A percentile compares a stretch with the other conserved stretches of the same genome.
phyloP scores from a whole-genome alignment of 2,113 vertebrate species.

The Equus przewalskii region DNA sequence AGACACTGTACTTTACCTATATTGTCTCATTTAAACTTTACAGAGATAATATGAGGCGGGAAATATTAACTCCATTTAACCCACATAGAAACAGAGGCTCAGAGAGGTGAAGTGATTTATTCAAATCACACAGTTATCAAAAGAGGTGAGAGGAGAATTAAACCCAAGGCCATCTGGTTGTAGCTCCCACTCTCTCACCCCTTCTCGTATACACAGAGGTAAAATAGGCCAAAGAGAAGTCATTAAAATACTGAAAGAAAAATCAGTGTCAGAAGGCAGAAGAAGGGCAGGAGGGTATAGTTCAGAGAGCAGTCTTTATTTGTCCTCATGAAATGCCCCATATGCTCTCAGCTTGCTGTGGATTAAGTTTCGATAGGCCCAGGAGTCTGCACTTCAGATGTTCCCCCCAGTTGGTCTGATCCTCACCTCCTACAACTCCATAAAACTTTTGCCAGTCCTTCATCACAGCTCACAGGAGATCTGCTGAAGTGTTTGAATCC shows the following conservation, averaged over 20 bases:
- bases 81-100: not conserved
- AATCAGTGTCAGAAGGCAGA: not conserved
- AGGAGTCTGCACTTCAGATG: not conserved
- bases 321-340: not conserved
- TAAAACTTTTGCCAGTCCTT: not conserved
- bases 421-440: not conserved
- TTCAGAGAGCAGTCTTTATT: not conserved
- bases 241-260: not conserved
- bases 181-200: not conserved
- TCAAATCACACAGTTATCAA: not conserved
- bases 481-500: not conserved
- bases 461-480: not conserved
- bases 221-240: not conserved
- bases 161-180: not conserved
- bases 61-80: not conserved
- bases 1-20: not conserved
- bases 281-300: not conserved
- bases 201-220: not conserved
- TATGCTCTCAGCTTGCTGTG: not conserved
- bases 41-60: not conserved
- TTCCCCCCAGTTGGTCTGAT: not conserved
- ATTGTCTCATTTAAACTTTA: not conserved
- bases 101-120: not conserved
- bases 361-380: not conserved
- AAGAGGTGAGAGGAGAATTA: not conserved